These are phyloP conservation scores for Rutilus rutilus DNA, from an alignment of 2,113 vertebrate genomes.

Conservation along the genomic window DNA sequence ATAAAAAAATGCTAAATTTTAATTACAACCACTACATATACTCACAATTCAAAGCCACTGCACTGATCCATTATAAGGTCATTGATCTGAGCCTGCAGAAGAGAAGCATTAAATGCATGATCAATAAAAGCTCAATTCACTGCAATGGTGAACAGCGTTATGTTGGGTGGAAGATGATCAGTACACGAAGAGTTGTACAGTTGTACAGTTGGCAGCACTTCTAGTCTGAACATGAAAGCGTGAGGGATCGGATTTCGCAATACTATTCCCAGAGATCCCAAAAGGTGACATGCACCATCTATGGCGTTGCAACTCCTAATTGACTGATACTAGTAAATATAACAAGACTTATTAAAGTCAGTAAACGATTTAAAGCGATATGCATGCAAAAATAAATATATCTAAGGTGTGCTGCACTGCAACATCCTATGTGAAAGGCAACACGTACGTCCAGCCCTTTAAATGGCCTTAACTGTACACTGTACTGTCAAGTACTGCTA, in stretches of 20 bases:
- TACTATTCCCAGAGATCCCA: conserved; percentile 39
- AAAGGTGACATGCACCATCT: conserved; percentile 36
- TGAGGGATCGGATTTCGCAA: conserved; percentile 39
- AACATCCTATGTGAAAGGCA: not conserved
- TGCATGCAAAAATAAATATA: not conserved
- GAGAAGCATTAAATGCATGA: conserved; percentile 48
- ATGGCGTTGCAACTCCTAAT: conserved; percentile 2
- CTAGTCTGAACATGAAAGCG: not conserved
- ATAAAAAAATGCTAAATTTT: not conserved
- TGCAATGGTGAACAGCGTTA: not conserved
- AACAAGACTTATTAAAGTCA: not conserved
- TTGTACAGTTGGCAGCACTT: conserved; percentile 40
- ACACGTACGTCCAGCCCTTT: conserved; percentile 17
- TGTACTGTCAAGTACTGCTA: conserved; percentile 3
- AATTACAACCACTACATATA: not conserved
- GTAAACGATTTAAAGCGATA: not conserved
- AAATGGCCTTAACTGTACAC: conserved; percentile 1
- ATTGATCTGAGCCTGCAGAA: conserved; percentile 83
- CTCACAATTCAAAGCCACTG: conserved; percentile 86
- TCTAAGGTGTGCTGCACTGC: not conserved
- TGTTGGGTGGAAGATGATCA: conserved; percentile 9
- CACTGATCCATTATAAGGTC: conserved; percentile 94
- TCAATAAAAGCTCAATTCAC: conserved; percentile 4
- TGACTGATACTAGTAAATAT: not conserved
- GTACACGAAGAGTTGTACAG: conserved; percentile 31